Base-by-base conservation (phyloP, 2,888 invertebrate species). In the Tortrix viridana region DNA sequence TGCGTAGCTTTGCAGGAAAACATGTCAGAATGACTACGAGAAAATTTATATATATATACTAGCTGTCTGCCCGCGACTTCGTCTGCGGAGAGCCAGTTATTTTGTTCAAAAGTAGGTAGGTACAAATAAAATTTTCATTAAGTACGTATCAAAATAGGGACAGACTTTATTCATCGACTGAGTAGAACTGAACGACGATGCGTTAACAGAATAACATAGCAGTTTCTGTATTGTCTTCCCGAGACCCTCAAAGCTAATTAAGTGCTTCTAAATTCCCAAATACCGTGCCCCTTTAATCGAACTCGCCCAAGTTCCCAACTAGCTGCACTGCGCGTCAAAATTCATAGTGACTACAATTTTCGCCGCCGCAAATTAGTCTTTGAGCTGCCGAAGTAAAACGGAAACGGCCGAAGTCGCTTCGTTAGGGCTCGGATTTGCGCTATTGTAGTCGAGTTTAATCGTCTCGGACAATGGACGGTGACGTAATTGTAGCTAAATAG, bases 341-440 rank as follows among this genome's bases (percentile, higher is more conserved):
- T 83, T 82, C 81, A 79, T 75, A 75, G 75, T 75, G 73, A 78
- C 81, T 79, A 81, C 87, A 85, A 88, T 86, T 88, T 86, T 82
- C 80, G 78, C 71, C 75, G 78, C 89, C 91, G 80, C 91, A 91
- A 91, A 91, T 91, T 89, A 88, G 85, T 89, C 89, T 91, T 90
- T 85, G 88, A 86, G 77, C 72, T 73, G 68, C 80, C 82, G 82
- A 85, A 83, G 85, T 81, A 79, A 75, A 76, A 76, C 89, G 89
- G 89, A 88, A 88, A 83, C 76, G 74, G 76, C 78, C 88, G 87
- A 89, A 86, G 87, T 87, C 88, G 84, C 89, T 88, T 90, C 90
- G 89, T 90, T 89, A 89, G 86, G 77, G 84, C 79, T 82, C 84
- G 79, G 84, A 88, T 88, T 85, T 87, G 82, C 73, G 71, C 86